phyloP scores from a whole-genome alignment of 2,113 vertebrate genomes.

The Pseudorasbora parva region DNA sequence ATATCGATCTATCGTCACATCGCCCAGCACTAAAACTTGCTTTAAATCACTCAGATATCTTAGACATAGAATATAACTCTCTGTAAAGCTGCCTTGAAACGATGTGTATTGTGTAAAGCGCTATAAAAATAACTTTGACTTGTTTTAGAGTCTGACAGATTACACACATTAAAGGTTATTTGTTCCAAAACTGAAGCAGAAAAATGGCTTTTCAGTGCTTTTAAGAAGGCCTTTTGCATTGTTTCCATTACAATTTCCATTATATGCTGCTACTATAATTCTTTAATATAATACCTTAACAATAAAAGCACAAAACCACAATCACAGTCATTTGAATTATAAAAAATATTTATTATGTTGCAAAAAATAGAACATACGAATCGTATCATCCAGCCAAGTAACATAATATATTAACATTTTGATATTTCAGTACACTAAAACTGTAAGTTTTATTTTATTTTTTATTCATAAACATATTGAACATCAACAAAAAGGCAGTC shows the following conservation, averaged over 20 bases:
- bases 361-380: neutral
- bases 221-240: neutral
- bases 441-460: no score
- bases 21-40: no score
- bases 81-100: neutral
- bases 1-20: no score
- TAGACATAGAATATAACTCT: neutral
- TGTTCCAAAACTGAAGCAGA: neutral
- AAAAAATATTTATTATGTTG: neutral
- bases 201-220: neutral
- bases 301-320: neutral
- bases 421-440: neutral
- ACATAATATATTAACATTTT: neutral
- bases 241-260: neutral
- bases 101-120: no score
- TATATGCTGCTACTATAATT: neutral
- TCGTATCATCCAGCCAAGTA: neutral
- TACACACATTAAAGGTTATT: neutral
- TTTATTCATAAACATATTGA: no score
- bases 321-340: neutral
- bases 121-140: neutral
- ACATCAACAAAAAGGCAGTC: no score
- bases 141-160: neutral
- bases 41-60: no score
- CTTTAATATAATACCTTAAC: neutral